Percentiles rank a stretch among this genome's conserved stretches.
These are phyloP conservation scores for Rhinoptilus africanus DNA, from an alignment of 2,113 vertebrate species.

Conservation along the genomic window DNA sequence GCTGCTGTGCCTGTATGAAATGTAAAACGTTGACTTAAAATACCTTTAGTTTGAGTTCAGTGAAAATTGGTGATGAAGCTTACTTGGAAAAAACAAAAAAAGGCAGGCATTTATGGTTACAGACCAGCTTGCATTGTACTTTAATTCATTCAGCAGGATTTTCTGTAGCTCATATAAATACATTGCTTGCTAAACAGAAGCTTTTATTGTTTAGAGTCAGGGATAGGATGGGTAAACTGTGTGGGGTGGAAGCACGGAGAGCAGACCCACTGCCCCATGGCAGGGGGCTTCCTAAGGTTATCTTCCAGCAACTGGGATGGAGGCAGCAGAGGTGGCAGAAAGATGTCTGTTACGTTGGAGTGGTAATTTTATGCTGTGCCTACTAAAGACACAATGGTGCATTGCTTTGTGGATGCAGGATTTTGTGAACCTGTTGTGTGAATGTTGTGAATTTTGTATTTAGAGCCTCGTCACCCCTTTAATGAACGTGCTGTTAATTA, in stretches of 20 bases:
- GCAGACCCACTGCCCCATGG: not conserved
- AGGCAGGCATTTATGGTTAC: not conserved
- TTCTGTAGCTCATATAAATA: not conserved
- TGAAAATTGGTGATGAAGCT: not conserved
- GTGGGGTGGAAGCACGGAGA: fast-evolving
- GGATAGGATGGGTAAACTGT: not conserved
- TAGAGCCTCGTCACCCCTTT: not conserved
- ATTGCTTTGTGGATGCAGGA: fast-evolving
- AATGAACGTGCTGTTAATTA: not conserved
- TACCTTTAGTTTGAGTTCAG: not conserved
- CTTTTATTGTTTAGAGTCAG: not conserved
- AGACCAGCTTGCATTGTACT: not conserved
- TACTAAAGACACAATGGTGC: fast-evolving
- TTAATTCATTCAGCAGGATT: not conserved
- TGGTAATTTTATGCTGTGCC: too few species aligned
- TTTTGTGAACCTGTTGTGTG: not conserved
- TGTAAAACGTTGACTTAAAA: not conserved
- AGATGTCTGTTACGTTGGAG: fast-evolving
- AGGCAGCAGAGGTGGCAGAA: not conserved
- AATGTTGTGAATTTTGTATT: not conserved
- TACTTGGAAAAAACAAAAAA: not conserved
- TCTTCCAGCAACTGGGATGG: not conserved
- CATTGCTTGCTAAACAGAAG: not conserved
- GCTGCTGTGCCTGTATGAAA: not conserved
- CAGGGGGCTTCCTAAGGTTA: not conserved